Evolutionary conservation across 2,113 vertebrate genomes (phyloP), one percentile per base, ranked within the genome.

Genomic region (Henicopernis longicauda): DNA sequence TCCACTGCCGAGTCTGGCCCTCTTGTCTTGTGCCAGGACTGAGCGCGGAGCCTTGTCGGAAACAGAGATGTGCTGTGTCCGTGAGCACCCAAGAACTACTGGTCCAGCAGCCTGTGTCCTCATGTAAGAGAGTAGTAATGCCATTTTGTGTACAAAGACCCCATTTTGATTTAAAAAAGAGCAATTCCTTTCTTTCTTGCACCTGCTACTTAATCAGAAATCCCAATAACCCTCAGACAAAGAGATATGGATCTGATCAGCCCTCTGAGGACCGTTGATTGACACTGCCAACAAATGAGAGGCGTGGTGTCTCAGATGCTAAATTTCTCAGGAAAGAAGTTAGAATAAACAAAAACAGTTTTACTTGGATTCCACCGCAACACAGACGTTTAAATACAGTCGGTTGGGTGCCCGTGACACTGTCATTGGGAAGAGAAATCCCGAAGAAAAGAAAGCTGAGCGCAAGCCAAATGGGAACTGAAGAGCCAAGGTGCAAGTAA

Each of bases 311-410:
- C 47, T 74, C 89, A 66, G 59, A 71, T 80, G 58, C 32, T 72
- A 26, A 67, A 73, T 65, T 87, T 95, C 52, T 94, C 44, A 85
- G 95, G 82, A 85, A 89, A 91, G 54, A 82, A 69, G 20, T 82
- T 61, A 69, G 40, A 87, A 80, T 82, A 93, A 97, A 95, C 62
- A 87, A 82, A 88, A 57, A 0, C 5, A 57, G 47, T 89, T 94
- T 88, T 91, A 34, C 66, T 95, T 72, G 70, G 54, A 76, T 91
- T 82, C 71, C 26, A 54, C 66, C 0, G 0, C 73, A 25, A 38
- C 5, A 12, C 34, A 69, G 73, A 45, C 13, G 23, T 65, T 74
- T 79, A 61, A 85, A 72, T 26, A 17, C 58, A 52, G 52, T 34
- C 27, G 1, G 31, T 27, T 57, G 26, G 57, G 54, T 85, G 87